These are phyloP conservation scores for Telmatochromis brichardi DNA, from an alignment of 2,113 vertebrate genomes.

Conservation along the genomic window DNA sequence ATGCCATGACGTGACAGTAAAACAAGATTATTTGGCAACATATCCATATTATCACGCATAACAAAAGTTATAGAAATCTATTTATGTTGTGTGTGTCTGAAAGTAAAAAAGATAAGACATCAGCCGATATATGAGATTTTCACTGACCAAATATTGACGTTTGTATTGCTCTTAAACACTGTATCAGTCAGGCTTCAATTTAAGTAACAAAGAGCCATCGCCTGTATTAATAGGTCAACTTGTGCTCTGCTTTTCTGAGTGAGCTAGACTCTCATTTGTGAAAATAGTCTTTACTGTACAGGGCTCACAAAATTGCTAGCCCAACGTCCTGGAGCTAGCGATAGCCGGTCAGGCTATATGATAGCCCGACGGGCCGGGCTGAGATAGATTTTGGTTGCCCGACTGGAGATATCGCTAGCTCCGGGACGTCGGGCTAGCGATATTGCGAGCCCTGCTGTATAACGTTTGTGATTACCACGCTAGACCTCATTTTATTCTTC, in stretches of 20 bases:
- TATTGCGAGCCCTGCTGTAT: neutral
- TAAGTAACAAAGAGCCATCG: neutral
- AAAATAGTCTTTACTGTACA: neutral
- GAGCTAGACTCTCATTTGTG: neutral
- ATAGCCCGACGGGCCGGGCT: neutral
- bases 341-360: neutral
- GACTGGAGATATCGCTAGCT: neutral
- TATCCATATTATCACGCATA: neutral
- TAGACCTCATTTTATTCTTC: neutral
- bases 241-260: neutral
- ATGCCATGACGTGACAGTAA: neutral
- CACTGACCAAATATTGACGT: neutral
- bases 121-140: neutral
- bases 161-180: neutral
- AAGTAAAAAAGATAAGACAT: neutral
- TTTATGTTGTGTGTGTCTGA: neutral
- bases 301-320: neutral
- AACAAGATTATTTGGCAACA: neutral
- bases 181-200: neutral
- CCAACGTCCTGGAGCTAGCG: neutral
- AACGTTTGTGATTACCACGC: neutral
- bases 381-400: neutral
- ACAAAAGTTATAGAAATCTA: neutral
- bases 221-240: neutral
- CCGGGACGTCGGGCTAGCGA: neutral